Evolutionary conservation across 2,888 invertebrate species (phyloP).

Genomic region (Pseudolycoriella hygida): DNA sequence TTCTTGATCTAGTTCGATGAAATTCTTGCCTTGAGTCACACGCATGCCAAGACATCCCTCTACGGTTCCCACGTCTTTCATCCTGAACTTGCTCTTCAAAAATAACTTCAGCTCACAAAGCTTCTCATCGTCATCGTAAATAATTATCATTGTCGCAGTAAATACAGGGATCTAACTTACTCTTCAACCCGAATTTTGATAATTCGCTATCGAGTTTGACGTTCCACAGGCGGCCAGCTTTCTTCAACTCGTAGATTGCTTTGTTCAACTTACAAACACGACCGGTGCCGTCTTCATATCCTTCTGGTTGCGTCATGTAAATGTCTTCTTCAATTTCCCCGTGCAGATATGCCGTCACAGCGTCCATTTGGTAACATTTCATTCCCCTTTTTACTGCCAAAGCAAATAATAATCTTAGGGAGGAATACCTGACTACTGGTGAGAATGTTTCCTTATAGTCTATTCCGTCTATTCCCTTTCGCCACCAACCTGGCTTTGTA

Average conservation of each 20-base stretch:
- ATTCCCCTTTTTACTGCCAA: conserved; percentile 5
- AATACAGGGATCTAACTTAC: conserved; percentile 7
- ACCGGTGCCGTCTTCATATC: conserved; percentile 3
- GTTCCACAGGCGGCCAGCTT: conserved; percentile 6
- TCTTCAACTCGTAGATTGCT: conserved; percentile 10
- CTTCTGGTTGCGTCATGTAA: conserved; percentile 4
- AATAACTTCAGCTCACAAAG: neutral
- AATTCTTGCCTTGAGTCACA: neutral
- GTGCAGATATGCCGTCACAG: conserved; percentile 3
- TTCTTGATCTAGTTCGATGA: conserved; percentile 6
- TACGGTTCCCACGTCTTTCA: conserved; percentile 6
- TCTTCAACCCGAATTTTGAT: conserved; percentile 2
- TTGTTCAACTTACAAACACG: conserved; percentile 8
- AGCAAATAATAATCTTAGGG: conserved; percentile 6
- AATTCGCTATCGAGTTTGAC: conserved; percentile 3
- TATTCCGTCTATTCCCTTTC: conserved; percentile 8
- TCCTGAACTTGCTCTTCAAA: conserved; percentile 2
- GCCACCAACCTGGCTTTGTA: conserved; percentile 9
- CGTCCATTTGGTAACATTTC: conserved; percentile 4
- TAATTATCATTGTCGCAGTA: neutral
- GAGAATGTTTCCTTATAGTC: too few relatives aligned
- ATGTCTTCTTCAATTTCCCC: conserved; percentile 5
- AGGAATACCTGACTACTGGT: conserved; percentile 5
- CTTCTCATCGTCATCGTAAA: too few relatives aligned
- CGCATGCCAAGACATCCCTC: neutral